Base-by-base conservation (phyloP, 2,888 invertebrate species). In the Agrotis puta region DNA sequence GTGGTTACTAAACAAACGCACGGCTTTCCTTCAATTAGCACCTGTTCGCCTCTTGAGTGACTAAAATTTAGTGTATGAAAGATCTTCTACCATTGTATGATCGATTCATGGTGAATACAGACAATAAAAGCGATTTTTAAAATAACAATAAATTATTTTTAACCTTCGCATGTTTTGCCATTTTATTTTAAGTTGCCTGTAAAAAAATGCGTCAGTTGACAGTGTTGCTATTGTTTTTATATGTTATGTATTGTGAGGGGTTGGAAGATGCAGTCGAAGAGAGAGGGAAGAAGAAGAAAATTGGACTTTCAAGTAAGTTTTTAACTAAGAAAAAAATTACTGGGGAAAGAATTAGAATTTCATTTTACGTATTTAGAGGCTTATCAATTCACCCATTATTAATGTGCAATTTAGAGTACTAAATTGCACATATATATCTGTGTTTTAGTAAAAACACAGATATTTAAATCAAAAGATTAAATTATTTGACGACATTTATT, bases 251-350 rank as follows among this genome's bases (percentile, higher is more conserved):
- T 5, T 87, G 90, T 84, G 88, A 87, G 53, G 90, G 89, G 3
- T 69, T 70, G 3, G 85, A 87, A 51, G 82, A 85, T 64, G 87
- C 85, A 22, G 76, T 92, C 4, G 94, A 94, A 85, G 77, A 88
- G 13, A 89, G 94, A 85, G 94, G 94, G 24, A 95, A 95, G 83
- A 94, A 94, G 85, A 94, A 95, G 85, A 94, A 95, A 87, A 92
- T 94, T 51, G 94, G 92, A 33, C 74, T 94, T 14, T 91, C 91
- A 65, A 90, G 95, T 95, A 85, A 94, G 94, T 91, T 76, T 22
- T 58, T 33, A 1, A 20, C 3, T 5, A 6, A 56, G n/a, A 13
- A 56, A 33, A 14, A 54, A 27, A 20, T 13, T 0, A 14, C 16
- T 51, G 13, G 2, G 7, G 14, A 16, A 33, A n/a, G 27, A 56